Evolutionary conservation across 2,888 invertebrate species (phyloP), one percentile per base, ranked within the genome.

Genomic region (Agrotis puta): DNA sequence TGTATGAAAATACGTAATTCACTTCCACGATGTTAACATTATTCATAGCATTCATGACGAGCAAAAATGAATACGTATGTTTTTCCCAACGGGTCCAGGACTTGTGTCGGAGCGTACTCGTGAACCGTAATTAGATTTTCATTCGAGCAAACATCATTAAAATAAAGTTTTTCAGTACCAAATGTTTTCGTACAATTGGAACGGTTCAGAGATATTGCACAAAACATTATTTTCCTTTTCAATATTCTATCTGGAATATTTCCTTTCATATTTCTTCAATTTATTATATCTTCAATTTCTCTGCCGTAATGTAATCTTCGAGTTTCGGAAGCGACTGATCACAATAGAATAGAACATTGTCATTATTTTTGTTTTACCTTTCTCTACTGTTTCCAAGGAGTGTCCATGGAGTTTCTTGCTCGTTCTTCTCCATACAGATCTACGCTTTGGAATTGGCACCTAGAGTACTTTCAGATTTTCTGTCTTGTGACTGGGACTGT

Each of bases 81-180:
- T 78, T 43, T 61, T 33, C 54, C n/a, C 48, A 20, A 51, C 39
- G n/a, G 13, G 43, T 62, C 24, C 14, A 47, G 33, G 33, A 51
- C 16, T 47, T 58, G n/a, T n/a, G n/a, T n/a, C n/a, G n/a, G n/a
- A n/a, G n/a, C 57, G n/a, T 20, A 48, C 58, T 50, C 43, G 24
- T 54, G 59, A 20, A n/a, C 20, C 39, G 14, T 71, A 75, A 78
- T 78, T 78, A 22, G 7, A 71, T 61, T 64, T 70, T 54, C 39
- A 54, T 64, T 59, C 45, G 16, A n/a, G n/a, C 22, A 54, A 77
- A 74, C 33, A 22, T 48, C 43, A 43, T 70, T 74, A 14, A 64
- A 24, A 53, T 45, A 64, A 39, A 48, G 50, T 6, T n/a, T 33
- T 27, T 14, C 18, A 43, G n/a, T 16, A 7, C 13, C 22, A 7